Evolutionary conservation across 2,888 invertebrate species (phyloP), one percentile per base, ranked within the genome.

Genomic region (Hoplodrina blanda): DNA sequence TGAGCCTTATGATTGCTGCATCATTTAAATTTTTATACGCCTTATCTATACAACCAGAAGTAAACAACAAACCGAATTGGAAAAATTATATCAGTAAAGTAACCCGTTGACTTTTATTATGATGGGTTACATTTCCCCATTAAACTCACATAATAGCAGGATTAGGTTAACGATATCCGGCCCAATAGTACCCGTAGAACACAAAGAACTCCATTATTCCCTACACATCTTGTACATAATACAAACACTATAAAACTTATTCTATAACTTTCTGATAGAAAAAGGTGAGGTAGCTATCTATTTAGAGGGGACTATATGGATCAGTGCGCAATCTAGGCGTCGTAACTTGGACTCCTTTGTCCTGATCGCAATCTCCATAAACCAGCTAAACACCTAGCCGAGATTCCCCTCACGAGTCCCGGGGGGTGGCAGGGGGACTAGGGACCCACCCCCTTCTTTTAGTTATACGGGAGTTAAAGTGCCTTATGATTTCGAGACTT

Each of bases 291-390:
- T 76, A 79, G 76, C 78, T 86, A 85, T 88, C 86, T 88, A 87
- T 87, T 88, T 87, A 88, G 85, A 84, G 85, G 87, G 87, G 87
- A 88, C 88, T 89, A 87, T 90, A 87, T 89, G 91, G 92, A 92
- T 93, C 93, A 91, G 90, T 85, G 90, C 88, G 89, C 93, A 92
- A 94, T 92, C 91, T 91, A 93, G 91, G 88, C 90, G 88, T 88
- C 91, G 93, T 92, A 92, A 93, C 91, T 92, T 85, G 93, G 92
- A 92, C 91, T 93, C 91, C 93, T 94, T 94, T 94, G 94, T 94
- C 93, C 94, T 91, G 93, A 92, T 94, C 91, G 94, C 94, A 95
- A 95, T 95, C 95, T 95, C 94, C 94, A 94, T 95, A 95, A 95
- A 94, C 93, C 94, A 93, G 94, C 94, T 94, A 94, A 95, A 95